A percentile compares a stretch with the other conserved stretches of the same genome.
These are phyloP conservation scores for Alviniconcha strummeri DNA, from an alignment of 2,888 invertebrate species.

Conservation along the genomic window DNA sequence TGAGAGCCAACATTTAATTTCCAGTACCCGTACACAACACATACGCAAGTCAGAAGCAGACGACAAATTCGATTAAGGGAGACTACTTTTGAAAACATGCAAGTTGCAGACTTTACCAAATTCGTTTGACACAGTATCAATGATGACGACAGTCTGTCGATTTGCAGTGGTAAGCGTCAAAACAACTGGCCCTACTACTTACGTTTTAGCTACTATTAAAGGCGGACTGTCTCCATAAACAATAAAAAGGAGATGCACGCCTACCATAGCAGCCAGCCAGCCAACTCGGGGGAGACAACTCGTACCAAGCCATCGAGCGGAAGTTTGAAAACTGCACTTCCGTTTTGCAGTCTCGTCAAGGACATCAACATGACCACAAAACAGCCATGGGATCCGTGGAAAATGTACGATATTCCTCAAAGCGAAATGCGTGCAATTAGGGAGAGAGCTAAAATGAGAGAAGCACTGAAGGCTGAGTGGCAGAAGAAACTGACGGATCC, in stretches of 20 bases:
- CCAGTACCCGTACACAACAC: not conserved
- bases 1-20: not conserved
- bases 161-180: too few species aligned
- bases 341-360: constrained; percentile 4
- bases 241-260: not conserved
- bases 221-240: too few species aligned
- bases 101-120: not conserved
- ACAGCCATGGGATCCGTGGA: constrained; percentile 58
- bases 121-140: not conserved
- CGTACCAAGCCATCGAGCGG: not conserved
- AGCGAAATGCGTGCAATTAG: constrained; percentile 76
- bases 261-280: not conserved
- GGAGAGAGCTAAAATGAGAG: constrained; percentile 80
- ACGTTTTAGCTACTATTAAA: too few species aligned
- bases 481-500: constrained; percentile 84
- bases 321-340: constrained; percentile 10
- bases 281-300: too few species aligned
- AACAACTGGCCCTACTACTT: too few species aligned
- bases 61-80: not conserved
- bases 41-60: not conserved
- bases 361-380: constrained; percentile 16
- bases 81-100: not conserved
- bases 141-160: not conserved
- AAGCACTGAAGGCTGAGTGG: constrained; percentile 82
- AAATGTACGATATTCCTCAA: constrained; percentile 57